Evolutionary conservation across 37 sponge, comb jelly and placozoan genomes (phyloP).

Genomic region (Haliclona indistincta): DNA sequence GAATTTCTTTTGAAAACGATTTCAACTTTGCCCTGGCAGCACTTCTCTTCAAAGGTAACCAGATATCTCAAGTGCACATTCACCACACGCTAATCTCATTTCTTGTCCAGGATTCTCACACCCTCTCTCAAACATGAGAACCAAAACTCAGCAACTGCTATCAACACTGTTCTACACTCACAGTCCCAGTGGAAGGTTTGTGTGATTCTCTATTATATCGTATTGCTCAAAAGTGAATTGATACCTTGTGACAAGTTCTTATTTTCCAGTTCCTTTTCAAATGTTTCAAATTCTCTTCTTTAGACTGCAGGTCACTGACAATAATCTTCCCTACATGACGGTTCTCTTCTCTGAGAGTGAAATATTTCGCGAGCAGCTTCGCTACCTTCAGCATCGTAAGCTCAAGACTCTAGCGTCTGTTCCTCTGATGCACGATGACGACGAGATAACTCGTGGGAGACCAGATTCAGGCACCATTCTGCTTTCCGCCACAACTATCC

Average conservation of each 20-base stretch:
- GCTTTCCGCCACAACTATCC: slow-evolving; percentile 18
- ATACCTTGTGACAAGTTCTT: too few species aligned
- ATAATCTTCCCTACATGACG: slow-evolving; percentile 71
- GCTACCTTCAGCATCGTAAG: not conserved
- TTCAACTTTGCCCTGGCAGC: slow-evolving; percentile 83
- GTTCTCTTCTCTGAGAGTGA: slow-evolving; percentile 72
- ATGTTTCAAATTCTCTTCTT: too few species aligned
- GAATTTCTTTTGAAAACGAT: slow-evolving; percentile 64
- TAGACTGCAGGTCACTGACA: slow-evolving; percentile 30
- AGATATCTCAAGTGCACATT: not conserved
- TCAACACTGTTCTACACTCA: slow-evolving; percentile 68
- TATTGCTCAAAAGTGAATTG: too few species aligned
- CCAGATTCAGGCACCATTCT: slow-evolving; percentile 10
- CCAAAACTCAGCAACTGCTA: slow-evolving; percentile 50
- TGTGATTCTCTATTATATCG: not conserved
- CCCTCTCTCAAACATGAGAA: slow-evolving; percentile 48
- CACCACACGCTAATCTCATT: not conserved
- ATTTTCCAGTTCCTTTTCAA: too few species aligned
- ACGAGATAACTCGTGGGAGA: not conserved
- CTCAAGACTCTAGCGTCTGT: not conserved
- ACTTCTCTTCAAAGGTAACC: slow-evolving; percentile 62
- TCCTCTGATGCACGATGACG: not conserved
- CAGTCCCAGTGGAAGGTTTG: slow-evolving; percentile 32
- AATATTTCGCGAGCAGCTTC: slow-evolving; percentile 51
- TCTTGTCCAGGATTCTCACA: slow-evolving; percentile 55